Evolutionary conservation across 2,888 invertebrate genomes (phyloP).

Genomic region (Pherbina coryleti): DNA sequence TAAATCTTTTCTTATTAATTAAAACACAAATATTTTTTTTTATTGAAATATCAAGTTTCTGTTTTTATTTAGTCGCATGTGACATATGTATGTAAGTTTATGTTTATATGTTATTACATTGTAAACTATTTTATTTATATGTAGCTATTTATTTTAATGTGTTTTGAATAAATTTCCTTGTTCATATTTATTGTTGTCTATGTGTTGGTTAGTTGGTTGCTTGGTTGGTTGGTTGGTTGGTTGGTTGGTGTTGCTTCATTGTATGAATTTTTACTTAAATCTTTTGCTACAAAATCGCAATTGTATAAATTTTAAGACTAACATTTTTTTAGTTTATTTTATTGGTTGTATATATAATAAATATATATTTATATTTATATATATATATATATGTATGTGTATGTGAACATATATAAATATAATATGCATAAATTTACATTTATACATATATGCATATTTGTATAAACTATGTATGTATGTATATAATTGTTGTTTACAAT

Average conservation of each 20-base stretch:
- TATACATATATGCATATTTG: conserved; percentile 30
- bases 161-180: background rate
- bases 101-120: background rate
- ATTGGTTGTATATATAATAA: conserved; percentile 2
- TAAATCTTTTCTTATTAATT: too few relatives aligned
- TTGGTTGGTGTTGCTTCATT: background rate
- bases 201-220: too few relatives aligned
- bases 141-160: background rate
- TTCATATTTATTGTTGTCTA: background rate
- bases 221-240: too few relatives aligned
- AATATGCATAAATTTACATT: conserved; percentile 15
- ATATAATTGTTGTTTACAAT: conserved; percentile 52
- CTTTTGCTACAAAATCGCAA: conserved; percentile 27
- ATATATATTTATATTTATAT: conserved; percentile 8
- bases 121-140: background rate
- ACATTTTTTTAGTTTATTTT: background rate
- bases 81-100: background rate
- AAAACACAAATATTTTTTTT: background rate
- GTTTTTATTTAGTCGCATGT: background rate
- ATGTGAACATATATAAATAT: conserved; percentile 24
- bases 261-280: background rate
- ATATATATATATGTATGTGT: conserved; percentile 23
- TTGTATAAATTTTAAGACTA: conserved; percentile 33
- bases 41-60: conserved; percentile 5
- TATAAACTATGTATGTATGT: conserved; percentile 42